Conservation (phyloP, 2,113 vertebrate species). For the Oenanthe melanoleuca region DNA sequence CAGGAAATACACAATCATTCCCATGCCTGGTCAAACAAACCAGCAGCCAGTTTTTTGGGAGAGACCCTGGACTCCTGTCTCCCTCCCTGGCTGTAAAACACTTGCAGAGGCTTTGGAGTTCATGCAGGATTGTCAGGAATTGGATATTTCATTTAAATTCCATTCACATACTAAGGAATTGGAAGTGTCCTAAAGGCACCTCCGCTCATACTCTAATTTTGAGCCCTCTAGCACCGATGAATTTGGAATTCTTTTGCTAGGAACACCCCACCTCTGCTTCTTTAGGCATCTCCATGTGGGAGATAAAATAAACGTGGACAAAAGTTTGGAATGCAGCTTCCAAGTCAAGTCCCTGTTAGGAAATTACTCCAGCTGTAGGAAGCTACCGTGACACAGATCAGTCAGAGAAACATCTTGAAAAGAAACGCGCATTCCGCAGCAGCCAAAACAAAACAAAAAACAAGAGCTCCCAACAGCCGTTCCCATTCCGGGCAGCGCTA, state of each 20-base stretch:
- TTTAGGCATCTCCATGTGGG: too few relatives aligned
- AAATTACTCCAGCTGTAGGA: background rate
- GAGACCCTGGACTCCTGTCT: background rate
- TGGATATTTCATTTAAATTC: background rate
- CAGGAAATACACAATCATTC: background rate
- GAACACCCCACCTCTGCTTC: background rate
- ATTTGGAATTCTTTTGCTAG: background rate
- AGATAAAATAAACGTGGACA: background rate
- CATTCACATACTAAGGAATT: background rate
- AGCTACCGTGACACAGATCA: background rate
- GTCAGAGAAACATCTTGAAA: background rate
- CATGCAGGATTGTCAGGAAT: conserved; percentile 36
- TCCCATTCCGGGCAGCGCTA: background rate
- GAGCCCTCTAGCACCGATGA: background rate
- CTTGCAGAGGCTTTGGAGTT: background rate
- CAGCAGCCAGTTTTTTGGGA: background rate
- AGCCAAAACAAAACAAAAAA: background rate
- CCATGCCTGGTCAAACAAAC: background rate
- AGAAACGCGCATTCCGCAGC: background rate
- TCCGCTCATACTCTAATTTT: background rate
- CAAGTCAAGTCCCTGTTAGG: too few relatives aligned
- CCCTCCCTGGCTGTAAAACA: background rate
- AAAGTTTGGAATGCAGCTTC: background rate
- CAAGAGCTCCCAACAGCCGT: background rate
- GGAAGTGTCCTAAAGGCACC: background rate